Percentiles rank a stretch among this genome's conserved stretches.
Evolutionary conservation across 2,113 vertebrate genomes (phyloP).

Genomic region (Dasyornis broadbenti): DNA sequence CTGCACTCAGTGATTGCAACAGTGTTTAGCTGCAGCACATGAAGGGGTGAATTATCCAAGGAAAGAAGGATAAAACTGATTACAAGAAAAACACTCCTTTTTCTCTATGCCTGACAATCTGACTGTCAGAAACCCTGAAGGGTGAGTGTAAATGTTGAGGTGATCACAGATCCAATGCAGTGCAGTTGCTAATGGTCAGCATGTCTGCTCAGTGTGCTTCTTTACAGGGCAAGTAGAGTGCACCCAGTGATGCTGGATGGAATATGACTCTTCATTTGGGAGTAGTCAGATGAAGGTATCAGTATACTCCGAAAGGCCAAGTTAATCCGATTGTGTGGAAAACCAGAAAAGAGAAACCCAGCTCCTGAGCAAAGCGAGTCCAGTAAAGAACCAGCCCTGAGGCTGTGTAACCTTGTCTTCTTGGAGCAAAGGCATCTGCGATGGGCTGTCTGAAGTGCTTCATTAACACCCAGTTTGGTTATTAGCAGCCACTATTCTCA

Average conservation of each 20-base stretch:
- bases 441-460: conserved; percentile 38
- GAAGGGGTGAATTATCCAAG: background rate
- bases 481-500: conserved; percentile 67
- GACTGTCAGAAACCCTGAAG: background rate
- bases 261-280: background rate
- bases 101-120: background rate
- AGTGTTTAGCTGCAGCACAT: rapidly evolving
- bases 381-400: background rate
- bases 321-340: background rate
- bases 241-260: background rate
- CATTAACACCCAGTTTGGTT: conserved; percentile 67
- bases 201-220: background rate
- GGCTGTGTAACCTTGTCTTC: conserved; percentile 67
- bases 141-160: background rate
- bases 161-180: background rate
- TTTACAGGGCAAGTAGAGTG: background rate
- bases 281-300: background rate
- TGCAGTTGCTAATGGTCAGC: background rate
- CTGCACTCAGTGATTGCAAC: background rate
- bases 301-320: background rate
- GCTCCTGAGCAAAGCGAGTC: background rate
- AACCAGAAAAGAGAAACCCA: background rate
- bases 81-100: background rate
- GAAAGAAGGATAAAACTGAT: background rate
- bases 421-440: conserved; percentile 68